Base-by-base conservation (phyloP, 2,797 vertebrate genomes). In the Gastrophryne carolinensis region DNA sequence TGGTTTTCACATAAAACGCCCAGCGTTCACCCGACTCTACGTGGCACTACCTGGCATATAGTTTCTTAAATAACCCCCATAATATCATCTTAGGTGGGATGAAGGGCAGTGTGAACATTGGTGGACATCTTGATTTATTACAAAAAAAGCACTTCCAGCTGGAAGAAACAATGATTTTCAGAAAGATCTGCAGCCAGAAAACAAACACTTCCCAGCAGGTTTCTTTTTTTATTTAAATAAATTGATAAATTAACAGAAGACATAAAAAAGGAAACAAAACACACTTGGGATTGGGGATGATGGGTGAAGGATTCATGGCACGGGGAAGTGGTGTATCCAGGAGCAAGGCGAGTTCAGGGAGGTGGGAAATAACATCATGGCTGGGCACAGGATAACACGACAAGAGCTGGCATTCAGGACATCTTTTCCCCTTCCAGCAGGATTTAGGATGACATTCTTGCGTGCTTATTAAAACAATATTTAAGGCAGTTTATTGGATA, bases 221-320 rank as follows among this genome's bases (percentile, higher is more conserved):
- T 73, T 53, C 64, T 73, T 63, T 83, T 83, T 80, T 82, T 85
- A 82, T 80, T 82, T 75, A 68, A 73, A 60, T 73, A 81, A 63
- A 29, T 19, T 11, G 52, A 80, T 75, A 60, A 67, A 39, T 75
- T 75, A 67, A 75, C 56, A 70, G 11, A 69, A 34, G 34, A 44
- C 34, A 60, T 4, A 27, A 32, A 50, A 53, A 47, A 56, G 29
- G 12, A 27, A 39, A 68, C 30, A 30, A 12, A 21, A 27, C 19
- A 35, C 13, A 34, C 29, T 49, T 50, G 26, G 47, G 0, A 37
- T 8, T 3, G 53, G 50, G 17, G 23, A 1, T 2, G 12, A 2
- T 0, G 17, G n/a, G 13, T 27, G n/a, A n/a, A n/a, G n/a, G n/a
- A n/a, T n/a, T n/a, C 37, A 13, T 23, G 3, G 23, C 10, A 50